Conservation (phyloP, 2,797 vertebrate species). For the Threskiornis aethiopicus region DNA sequence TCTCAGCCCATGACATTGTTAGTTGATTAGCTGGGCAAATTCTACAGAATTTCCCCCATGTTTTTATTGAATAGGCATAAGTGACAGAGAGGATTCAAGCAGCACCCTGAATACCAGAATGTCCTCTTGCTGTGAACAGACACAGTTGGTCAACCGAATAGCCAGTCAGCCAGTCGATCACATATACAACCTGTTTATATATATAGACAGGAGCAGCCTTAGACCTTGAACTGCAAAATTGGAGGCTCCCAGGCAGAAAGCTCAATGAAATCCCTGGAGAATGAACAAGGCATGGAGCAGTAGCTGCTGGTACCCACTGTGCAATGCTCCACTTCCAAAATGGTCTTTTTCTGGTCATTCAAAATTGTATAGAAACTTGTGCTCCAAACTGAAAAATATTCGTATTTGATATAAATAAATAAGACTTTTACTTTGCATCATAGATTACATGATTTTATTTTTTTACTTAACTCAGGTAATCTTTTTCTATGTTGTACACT, state of each 20-base stretch:
- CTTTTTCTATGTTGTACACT: not conserved
- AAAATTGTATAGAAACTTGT: not conserved
- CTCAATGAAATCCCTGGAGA: not conserved
- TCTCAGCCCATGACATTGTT: not conserved
- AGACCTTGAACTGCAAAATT: constrained; percentile 18
- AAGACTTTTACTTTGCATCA: not conserved
- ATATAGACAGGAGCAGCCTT: not conserved
- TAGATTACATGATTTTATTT: not conserved
- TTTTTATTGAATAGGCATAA: not conserved
- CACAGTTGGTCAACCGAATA: not conserved
- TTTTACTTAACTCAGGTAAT: not conserved
- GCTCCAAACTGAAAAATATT: not conserved
- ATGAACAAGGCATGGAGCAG: not conserved
- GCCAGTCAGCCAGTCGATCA: not conserved
- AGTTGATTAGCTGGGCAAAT: not conserved
- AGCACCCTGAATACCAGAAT: not conserved
- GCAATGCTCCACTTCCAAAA: not conserved
- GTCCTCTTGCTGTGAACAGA: not conserved
- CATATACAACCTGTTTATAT: not conserved
- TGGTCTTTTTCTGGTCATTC: not conserved
- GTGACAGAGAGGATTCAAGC: not conserved
- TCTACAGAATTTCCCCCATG: not conserved
- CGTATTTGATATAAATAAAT: not conserved
- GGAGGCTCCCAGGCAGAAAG: constrained; percentile 2
- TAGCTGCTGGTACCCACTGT: not conserved